Evolutionary conservation across 2,113 vertebrate genomes (phyloP).

Genomic region (Grammomys surdaster): DNA sequence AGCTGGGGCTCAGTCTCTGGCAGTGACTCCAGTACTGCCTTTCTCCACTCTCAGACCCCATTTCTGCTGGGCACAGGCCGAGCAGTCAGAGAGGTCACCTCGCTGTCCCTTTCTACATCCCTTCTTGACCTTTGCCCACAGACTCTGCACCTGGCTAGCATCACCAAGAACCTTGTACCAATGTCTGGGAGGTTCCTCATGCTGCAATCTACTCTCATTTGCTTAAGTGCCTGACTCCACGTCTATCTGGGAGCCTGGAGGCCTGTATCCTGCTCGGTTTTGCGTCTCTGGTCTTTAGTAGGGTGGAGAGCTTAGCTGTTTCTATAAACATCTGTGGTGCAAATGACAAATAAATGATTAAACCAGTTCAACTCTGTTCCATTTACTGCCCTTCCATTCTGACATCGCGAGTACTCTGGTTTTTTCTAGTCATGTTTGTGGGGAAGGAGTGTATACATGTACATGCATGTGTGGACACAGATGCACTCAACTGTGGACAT

Average conservation of each 20-base stretch:
- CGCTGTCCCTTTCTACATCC: not conserved
- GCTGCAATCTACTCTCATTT: not conserved
- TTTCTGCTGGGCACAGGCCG: not conserved
- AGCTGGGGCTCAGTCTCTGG: not conserved
- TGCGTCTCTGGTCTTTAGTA: not conserved
- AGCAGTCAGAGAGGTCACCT: not conserved
- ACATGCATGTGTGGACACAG: too few species aligned
- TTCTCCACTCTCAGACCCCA: too few species aligned
- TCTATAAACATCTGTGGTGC: not conserved
- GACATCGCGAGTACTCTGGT: not conserved
- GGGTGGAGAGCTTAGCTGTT: not conserved
- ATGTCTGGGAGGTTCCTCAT: fast-evolving
- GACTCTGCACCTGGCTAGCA: not conserved
- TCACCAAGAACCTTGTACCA: not conserved
- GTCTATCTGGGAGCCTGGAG: not conserved
- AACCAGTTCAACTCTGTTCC: not conserved
- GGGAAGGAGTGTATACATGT: not conserved
- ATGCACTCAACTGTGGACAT: too few species aligned
- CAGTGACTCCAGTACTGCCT: not conserved
- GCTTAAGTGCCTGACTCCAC: not conserved
- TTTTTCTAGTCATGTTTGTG: not conserved
- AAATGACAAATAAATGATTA: not conserved
- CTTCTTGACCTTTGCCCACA: slow-evolving; percentile 24
- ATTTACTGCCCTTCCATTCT: not conserved
- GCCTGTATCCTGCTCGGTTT: not conserved